A percentile compares a stretch with the other conserved stretches of the same genome.
Evolutionary conservation across 2,113 vertebrate genomes (phyloP).

Genomic region (Chrysochloris asiatica): DNA sequence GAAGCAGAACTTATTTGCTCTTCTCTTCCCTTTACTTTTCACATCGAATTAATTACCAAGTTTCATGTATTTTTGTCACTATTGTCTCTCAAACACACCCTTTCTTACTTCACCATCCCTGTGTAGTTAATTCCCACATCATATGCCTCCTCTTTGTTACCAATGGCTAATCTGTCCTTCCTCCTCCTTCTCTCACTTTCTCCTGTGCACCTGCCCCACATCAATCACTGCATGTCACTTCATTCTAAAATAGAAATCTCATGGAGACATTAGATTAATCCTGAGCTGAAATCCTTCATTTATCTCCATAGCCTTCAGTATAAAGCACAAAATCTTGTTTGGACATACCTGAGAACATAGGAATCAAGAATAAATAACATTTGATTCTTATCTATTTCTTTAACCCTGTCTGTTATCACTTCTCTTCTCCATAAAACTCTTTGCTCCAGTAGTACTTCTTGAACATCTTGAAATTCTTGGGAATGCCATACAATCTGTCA

Average conservation of each 20-base stretch:
- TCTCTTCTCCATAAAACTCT: not conserved
- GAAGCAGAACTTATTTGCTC: not conserved
- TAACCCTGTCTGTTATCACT: not conserved
- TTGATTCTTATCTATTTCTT: not conserved
- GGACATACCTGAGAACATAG: not conserved
- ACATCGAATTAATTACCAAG: not conserved
- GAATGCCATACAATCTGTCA: not conserved
- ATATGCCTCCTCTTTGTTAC: not conserved
- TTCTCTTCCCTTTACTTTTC: not conserved
- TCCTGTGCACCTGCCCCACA: not conserved
- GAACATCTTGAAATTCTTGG: not conserved
- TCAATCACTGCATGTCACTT: not conserved
- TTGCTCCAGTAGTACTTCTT: not conserved
- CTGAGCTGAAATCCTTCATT: not conserved
- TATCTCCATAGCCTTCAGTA: not conserved
- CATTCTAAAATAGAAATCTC: conserved; percentile 6
- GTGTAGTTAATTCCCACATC: not conserved
- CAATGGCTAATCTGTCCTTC: not conserved
- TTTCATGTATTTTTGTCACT: not conserved
- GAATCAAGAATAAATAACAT: not conserved
- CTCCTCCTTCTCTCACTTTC: not conserved
- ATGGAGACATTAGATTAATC: not conserved
- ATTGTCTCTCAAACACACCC: not conserved
- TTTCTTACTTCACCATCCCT: not conserved
- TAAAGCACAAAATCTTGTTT: not conserved